A percentile compares a stretch with the other conserved stretches of the same genome.
These are phyloP conservation scores for Syngnathus floridae DNA, from an alignment of 2,113 vertebrate species.

Conservation along the genomic window DNA sequence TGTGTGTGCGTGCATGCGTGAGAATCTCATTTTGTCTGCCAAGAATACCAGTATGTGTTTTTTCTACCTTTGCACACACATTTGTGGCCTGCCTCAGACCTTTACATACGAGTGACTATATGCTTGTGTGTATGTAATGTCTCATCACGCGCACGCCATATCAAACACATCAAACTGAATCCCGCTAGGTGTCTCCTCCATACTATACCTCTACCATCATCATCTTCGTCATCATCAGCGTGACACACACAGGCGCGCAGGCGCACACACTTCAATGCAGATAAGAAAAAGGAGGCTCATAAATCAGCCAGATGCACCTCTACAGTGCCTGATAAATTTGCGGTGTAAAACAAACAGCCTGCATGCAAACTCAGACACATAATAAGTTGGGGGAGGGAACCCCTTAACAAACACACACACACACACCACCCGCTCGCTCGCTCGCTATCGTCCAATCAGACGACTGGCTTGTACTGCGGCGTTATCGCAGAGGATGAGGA, in stretches of 20 bases:
- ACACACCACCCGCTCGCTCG: not conserved
- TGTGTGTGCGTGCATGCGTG: not conserved
- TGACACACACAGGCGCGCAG: not conserved
- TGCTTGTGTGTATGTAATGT: conserved; percentile 41
- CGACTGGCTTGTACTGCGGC: conserved; percentile 1
- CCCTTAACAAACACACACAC: not conserved
- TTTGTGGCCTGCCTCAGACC: not conserved
- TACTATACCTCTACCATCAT: conserved; percentile 35
- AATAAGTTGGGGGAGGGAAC: conserved; percentile 12
- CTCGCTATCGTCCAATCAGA: conserved; percentile 3
- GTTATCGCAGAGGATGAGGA: not conserved
- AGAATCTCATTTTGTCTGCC: not conserved
- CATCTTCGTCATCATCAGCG: conserved; percentile 14
- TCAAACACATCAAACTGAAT: conserved; percentile 39
- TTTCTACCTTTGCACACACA: not conserved
- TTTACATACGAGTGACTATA: not conserved
- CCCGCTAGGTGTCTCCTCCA: conserved; percentile 35
- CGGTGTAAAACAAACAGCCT: conserved; percentile 40
- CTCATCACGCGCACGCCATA: conserved; percentile 29
- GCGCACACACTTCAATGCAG: conserved; percentile 25
- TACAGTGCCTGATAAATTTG: conserved; percentile 35
- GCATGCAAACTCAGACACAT: conserved; percentile 24
- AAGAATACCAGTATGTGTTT: not conserved
- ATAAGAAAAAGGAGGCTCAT: conserved; percentile 41
- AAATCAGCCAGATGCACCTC: conserved; percentile 46